A percentile compares a stretch with the other conserved stretches of the same genome.
Evolutionary conservation across 1,140 invertebrate species (phyloP).

Genomic region (Drosophila suzukii): DNA sequence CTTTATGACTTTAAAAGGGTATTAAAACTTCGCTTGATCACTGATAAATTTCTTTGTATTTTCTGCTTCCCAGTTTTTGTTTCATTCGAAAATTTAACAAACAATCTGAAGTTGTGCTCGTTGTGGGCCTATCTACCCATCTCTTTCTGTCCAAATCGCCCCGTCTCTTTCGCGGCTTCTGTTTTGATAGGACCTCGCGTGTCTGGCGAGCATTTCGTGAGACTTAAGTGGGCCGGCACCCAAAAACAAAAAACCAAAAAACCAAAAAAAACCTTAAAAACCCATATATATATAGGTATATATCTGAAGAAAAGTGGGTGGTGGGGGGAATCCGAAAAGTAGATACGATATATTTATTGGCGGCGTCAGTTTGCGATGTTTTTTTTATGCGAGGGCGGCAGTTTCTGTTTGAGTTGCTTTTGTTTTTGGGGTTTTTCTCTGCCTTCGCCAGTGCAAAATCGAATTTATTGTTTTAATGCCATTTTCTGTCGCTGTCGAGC

Average conservation of each 20-base stretch:
- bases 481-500: slow-evolving; percentile 71
- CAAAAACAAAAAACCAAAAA: slow-evolving; percentile 34
- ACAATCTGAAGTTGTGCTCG: slow-evolving; percentile 51
- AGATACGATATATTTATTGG: slow-evolving; percentile 76
- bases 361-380: slow-evolving; percentile 52
- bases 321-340: slow-evolving; percentile 50
- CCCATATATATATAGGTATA: slow-evolving; percentile 7
- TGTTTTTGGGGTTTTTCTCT: slow-evolving; percentile 29
- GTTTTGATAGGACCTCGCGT: slow-evolving; percentile 54
- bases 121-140: background rate
- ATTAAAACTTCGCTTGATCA: slow-evolving; percentile 34
- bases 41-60: slow-evolving; percentile 15
- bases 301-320: slow-evolving; percentile 3
- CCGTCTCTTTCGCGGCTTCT: slow-evolving; percentile 1
- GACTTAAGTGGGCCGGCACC: slow-evolving; percentile 75
- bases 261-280: slow-evolving; percentile 1
- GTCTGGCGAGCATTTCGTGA: slow-evolving; percentile 71
- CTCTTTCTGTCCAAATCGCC: background rate
- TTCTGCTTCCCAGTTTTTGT: slow-evolving; percentile 29
- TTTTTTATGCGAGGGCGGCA: slow-evolving; percentile 35
- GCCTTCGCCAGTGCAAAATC: slow-evolving; percentile 60
- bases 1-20: slow-evolving; percentile 36
- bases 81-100: slow-evolving; percentile 47
- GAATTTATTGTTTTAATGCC: slow-evolving; percentile 83
- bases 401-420: slow-evolving; percentile 47